Base-by-base conservation (phyloP, 2,113 vertebrate species). In the Cynocephalus volans region DNA sequence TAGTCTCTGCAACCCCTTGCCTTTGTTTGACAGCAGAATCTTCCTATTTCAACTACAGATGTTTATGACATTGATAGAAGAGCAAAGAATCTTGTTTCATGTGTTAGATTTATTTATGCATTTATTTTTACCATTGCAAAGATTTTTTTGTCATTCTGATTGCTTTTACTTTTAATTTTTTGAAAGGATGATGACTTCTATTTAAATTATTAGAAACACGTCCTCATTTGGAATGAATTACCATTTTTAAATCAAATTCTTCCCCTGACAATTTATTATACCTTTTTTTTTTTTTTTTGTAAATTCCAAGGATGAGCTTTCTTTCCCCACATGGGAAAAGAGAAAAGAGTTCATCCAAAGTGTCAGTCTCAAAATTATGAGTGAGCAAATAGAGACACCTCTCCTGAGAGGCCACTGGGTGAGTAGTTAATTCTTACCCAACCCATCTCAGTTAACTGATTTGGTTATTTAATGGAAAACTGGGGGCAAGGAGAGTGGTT, bases 131-230 rank as follows among this genome's bases (percentile, higher is more conserved):
- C 69, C 89, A 84, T 3, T 83, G 67, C 65, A 94, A 70, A 56
- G 26, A 79, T 79, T 89, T 88, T 76, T 92, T 83, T 95, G 58
- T 93, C 56, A 79, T 82, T 45, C 26, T n/a, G 41, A 86, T 92
- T 96, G 80, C 15, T 64, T 95, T 89, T 94, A 80, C 83, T 36
- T 96, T 94, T 95, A 95, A 87, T 83, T 87, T 96, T 75, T 52
- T 92, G 76, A 94, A 93, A 94, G n/a, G 75, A 93, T 92, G 48
- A 95, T 92, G 75, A 88, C 75, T 94, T 91, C 54, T 69, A 62
- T 70, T 95, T 97, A 92, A 96, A 92, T 95, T 92, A 89, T 76
- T 86, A 86, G 88, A 95, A 94, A 83, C 52, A 93, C 84, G 87
- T 87, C 80, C 48, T 76, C 18, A 79, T 58, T 26, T 97, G 45